Evolutionary conservation across 2,113 vertebrate species (phyloP).

Genomic region (Dipodomys merriami): DNA sequence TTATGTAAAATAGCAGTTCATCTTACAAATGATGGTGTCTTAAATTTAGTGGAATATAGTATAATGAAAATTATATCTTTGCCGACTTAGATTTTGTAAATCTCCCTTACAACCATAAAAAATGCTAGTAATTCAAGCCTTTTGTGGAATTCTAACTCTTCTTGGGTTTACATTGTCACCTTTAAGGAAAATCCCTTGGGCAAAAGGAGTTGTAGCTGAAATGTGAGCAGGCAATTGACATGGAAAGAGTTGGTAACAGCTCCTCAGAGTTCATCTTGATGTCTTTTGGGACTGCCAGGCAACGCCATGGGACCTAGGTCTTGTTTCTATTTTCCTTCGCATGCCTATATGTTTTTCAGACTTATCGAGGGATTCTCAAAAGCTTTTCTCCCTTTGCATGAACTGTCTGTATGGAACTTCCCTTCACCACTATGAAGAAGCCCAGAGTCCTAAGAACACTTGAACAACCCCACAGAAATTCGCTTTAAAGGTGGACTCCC

Average conservation of each 20-base stretch:
- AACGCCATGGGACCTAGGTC: neutral
- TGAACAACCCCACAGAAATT: neutral
- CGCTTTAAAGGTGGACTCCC: neutral
- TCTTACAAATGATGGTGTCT: constrained; percentile 44
- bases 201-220: neutral
- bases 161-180: neutral
- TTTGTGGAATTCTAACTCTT: neutral
- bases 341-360: neutral
- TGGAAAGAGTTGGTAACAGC: neutral
- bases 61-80: constrained; percentile 45
- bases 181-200: neutral
- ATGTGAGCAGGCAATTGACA: neutral
- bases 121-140: neutral
- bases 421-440: neutral
- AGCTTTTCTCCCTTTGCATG: no score
- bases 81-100: constrained; percentile 1
- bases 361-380: neutral
- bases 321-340: neutral
- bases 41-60: constrained; percentile 37
- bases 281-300: neutral
- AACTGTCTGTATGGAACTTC: neutral
- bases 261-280: neutral
- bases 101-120: constrained; percentile 20
- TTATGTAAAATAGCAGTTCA: constrained; percentile 12
- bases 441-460: neutral